Percentiles rank a stretch among this genome's conserved stretches.
phyloP scores from a whole-genome alignment of 1,140 invertebrate genomes.

The Drosophila kikkawai region DNA sequence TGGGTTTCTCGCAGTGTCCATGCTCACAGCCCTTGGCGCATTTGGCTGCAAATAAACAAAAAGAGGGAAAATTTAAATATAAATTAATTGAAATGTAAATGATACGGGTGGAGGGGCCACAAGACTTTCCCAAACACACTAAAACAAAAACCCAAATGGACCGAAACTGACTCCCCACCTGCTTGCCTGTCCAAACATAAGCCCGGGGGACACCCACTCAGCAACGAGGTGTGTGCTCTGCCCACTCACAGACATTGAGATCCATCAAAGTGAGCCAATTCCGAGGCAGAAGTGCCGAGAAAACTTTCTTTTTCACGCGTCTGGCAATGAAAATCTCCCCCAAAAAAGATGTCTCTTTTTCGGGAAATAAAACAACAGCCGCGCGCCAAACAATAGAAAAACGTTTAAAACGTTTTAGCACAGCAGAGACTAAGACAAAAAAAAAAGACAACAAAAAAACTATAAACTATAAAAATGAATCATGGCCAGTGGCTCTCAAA shows the following conservation, averaged over 20 bases:
- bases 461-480: slow-evolving; percentile 68
- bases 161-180: slow-evolving; percentile 43
- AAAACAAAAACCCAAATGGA: slow-evolving; percentile 25
- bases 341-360: slow-evolving; percentile 48
- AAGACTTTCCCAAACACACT: slow-evolving; percentile 53
- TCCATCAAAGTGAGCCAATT: slow-evolving; percentile 67
- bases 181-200: slow-evolving; percentile 1
- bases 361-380: slow-evolving; percentile 58
- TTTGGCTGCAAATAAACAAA: slow-evolving; percentile 91
- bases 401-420: slow-evolving; percentile 56
- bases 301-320: slow-evolving; percentile 85
- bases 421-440: slow-evolving; percentile 31
- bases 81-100: slow-evolving; percentile 74
- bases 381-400: slow-evolving; percentile 56
- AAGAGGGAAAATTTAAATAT: slow-evolving; percentile 85
- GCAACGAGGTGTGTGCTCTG: slow-evolving; percentile 20
- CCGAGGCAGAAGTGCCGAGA: slow-evolving; percentile 30
- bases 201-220: slow-evolving; percentile 57
- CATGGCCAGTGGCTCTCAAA: slow-evolving; percentile 71
- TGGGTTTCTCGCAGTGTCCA: slow-evolving; percentile 95
- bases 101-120: slow-evolving; percentile 31
- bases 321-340: slow-evolving; percentile 64
- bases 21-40: slow-evolving; percentile 97
- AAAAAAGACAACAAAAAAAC: not conserved
- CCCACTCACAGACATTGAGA: slow-evolving; percentile 60